These are phyloP conservation scores for Oceanodroma tethys DNA, from an alignment of 2,113 vertebrate genomes.

Conservation along the genomic window DNA sequence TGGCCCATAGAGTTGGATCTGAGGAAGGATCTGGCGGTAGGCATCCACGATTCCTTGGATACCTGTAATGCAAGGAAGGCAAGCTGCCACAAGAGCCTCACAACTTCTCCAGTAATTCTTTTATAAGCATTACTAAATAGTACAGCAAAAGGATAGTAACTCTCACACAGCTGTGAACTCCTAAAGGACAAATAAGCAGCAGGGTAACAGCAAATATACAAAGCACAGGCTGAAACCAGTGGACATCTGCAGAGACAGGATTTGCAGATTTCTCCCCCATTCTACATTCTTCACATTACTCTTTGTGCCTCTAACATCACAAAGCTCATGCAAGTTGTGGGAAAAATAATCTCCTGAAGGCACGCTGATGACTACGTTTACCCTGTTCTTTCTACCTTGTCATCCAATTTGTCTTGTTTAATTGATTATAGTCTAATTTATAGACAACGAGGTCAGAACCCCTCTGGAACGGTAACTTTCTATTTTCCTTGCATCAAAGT, in stretches of 20 bases:
- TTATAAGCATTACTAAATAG: background rate
- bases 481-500: background rate
- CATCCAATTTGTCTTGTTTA: background rate
- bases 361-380: background rate
- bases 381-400: background rate
- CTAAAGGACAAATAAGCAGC: background rate
- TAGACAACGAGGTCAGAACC: background rate
- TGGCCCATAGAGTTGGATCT: conserved; percentile 86
- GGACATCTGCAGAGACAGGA: background rate
- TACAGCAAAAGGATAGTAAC: background rate
- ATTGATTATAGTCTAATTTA: background rate
- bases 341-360: background rate
- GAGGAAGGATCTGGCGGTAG: conserved; percentile 83
- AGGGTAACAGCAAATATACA: background rate
- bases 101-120: background rate
- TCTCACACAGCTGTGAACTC: background rate
- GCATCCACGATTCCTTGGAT: conserved; percentile 88
- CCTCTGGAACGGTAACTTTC: background rate
- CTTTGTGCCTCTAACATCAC: background rate
- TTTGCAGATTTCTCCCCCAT: background rate
- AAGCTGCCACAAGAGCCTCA: background rate
- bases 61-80: conserved; percentile 67
- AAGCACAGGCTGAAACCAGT: background rate
- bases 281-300: background rate
- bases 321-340: background rate